These are phyloP conservation scores for Falco punctatus DNA, from an alignment of 2,113 vertebrate species.

Conservation along the genomic window DNA sequence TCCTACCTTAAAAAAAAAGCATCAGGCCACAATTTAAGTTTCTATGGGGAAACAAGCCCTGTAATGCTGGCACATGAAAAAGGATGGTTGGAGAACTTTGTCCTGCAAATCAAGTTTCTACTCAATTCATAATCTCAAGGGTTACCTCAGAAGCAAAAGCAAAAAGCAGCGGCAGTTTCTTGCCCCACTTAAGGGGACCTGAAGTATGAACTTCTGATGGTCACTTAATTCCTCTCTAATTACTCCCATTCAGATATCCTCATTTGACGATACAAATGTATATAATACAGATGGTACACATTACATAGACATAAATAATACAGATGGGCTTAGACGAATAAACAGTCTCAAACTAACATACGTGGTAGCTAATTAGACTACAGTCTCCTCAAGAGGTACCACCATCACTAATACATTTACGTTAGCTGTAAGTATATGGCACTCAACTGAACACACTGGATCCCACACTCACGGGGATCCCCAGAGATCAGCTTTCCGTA, in stretches of 20 bases:
- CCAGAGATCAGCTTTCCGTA: neutral
- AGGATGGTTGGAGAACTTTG: neutral
- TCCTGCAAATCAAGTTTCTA: neutral
- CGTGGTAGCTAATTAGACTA: neutral
- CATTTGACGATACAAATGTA: neutral
- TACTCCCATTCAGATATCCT: neutral
- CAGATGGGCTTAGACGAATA: neutral
- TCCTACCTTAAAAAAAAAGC: neutral
- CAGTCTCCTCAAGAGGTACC: neutral
- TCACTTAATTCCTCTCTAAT: neutral
- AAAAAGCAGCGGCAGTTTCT: neutral
- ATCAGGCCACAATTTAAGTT: conserved; percentile 3
- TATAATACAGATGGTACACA: too few relatives aligned
- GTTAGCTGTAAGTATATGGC: neutral
- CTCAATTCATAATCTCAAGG: neutral
- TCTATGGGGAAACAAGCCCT: conserved; percentile 8
- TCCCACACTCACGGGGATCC: neutral
- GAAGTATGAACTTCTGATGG: neutral
- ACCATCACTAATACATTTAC: neutral
- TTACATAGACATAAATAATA: neutral
- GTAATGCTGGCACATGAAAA: neutral
- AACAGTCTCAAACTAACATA: neutral
- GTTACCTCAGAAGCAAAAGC: neutral
- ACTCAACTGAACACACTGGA: neutral
- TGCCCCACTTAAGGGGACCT: neutral